phyloP scores from a whole-genome alignment of 2,113 vertebrate genomes.

The Tupaia chinensis region DNA sequence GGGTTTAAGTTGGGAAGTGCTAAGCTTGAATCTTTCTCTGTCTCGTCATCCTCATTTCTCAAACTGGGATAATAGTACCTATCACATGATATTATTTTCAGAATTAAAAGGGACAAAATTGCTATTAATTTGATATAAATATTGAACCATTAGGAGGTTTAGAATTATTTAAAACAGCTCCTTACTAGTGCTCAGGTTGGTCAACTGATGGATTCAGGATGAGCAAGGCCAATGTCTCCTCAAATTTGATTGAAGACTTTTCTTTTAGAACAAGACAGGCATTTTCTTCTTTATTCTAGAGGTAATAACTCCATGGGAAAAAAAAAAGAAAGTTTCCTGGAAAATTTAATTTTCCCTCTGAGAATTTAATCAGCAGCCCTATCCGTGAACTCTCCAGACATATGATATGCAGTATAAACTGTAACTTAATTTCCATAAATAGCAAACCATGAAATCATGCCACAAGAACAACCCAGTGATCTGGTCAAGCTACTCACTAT shows the following conservation, averaged over 20 bases:
- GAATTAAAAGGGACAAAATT: not conserved
- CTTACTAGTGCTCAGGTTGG: not conserved
- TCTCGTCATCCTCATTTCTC: not conserved
- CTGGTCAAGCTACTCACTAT: not conserved
- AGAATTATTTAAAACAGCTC: not conserved
- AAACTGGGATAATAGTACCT: not conserved
- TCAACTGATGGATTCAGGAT: not conserved
- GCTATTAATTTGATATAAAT: not conserved
- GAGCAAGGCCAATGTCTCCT: not conserved
- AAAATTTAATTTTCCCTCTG: conserved; percentile 34
- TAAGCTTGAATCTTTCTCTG: not conserved
- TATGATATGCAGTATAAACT: not conserved
- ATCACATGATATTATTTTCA: not conserved
- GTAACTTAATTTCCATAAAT: conserved; percentile 49
- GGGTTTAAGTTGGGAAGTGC: not conserved
- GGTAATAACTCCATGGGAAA: not conserved
- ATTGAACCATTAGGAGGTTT: not conserved
- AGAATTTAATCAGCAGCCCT: conserved; percentile 7
- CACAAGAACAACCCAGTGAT: not conserved
- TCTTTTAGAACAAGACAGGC: not conserved
- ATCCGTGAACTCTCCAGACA: not conserved
- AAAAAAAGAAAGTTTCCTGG: not conserved
- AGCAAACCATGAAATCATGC: conserved; percentile 7
- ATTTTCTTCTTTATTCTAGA: not conserved
- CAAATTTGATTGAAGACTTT: not conserved